phyloP scores from a whole-genome alignment of 2,113 vertebrate genomes.

The Chamaetylas fuelleborni region DNA sequence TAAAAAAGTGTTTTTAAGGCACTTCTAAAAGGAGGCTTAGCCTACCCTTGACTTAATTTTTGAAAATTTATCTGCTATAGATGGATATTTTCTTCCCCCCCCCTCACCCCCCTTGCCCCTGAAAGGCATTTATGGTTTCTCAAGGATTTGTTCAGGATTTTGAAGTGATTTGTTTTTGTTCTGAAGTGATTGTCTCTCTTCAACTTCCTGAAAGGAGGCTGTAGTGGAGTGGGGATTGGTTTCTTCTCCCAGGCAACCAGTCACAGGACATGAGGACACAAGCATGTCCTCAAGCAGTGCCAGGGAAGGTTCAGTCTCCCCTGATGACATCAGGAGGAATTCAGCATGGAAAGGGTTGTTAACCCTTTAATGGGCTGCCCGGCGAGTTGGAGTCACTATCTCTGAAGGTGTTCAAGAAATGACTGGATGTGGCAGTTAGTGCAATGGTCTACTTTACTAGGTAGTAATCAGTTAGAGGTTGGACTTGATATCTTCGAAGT shows the following conservation, averaged over 20 bases:
- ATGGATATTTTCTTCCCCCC: neutral
- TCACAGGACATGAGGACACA: neutral
- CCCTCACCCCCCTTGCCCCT: no score
- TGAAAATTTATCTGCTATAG: neutral
- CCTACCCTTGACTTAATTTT: neutral
- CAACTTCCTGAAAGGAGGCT: neutral
- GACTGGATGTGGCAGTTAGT: neutral
- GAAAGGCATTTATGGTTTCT: neutral
- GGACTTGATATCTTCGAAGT: neutral
- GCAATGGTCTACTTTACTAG: neutral
- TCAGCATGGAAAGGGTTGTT: neutral
- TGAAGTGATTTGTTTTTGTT: neutral
- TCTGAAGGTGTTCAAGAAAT: neutral
- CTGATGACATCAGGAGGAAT: neutral
- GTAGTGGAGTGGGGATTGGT: neutral
- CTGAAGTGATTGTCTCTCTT: neutral
- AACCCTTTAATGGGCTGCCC: neutral
- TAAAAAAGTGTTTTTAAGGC: neutral
- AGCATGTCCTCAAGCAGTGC: no score
- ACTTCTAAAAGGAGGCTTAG: neutral
- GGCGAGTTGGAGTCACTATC: neutral
- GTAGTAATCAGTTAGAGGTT: neutral
- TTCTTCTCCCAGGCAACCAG: neutral
- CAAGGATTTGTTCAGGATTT: neutral
- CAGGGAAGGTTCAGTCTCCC: neutral